Evolutionary conservation across 2,113 vertebrate species (phyloP), one percentile per base, ranked within the genome.

Genomic region (Lonchura striata): DNA sequence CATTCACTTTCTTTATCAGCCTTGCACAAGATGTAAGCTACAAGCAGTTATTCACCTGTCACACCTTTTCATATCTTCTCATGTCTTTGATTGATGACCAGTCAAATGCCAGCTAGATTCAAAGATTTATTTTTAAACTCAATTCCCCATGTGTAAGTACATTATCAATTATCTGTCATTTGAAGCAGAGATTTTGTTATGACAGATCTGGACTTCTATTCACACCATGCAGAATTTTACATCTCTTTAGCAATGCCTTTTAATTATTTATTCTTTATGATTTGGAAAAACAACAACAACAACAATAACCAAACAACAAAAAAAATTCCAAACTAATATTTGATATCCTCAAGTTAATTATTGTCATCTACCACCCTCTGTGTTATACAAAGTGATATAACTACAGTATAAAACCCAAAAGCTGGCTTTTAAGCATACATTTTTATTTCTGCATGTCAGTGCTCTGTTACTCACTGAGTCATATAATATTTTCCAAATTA

Each of bases 121-220:
- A 93, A 70, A 80, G 81, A 92, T 90, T 92, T 88, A 47, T 86
- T 97, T 94, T 93, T 94, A 94, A 92, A 71, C 52, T 44, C 27
- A 3, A 28, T 84, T 85, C 46, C 41, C 15, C 25, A 28, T 90
- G 86, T 95, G 95, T 87, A 80, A 83, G 59, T 41, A 47, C 13
- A 1, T 93, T 75, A 96, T 90, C 85, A 83, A 75, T 96, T 91
- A 78, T 27, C 35, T 22, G 8, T 50, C 14, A 4, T 78, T 74
- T 72, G 84, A 89, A 81, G 72, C 37, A 66, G 19, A 57, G 31
- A 28, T 35, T 60, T 87, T 83, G 11, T 42, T 82, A 15, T 85
- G 61, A 85, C 90, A 94, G 63, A 75, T 88, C 54, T 79, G 54
- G 30, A 75, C 78, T 84, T 90, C 63, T 86, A 23, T 65, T 95